Conservation (phyloP, 2,113 vertebrate genomes). For the Martes martes region DNA sequence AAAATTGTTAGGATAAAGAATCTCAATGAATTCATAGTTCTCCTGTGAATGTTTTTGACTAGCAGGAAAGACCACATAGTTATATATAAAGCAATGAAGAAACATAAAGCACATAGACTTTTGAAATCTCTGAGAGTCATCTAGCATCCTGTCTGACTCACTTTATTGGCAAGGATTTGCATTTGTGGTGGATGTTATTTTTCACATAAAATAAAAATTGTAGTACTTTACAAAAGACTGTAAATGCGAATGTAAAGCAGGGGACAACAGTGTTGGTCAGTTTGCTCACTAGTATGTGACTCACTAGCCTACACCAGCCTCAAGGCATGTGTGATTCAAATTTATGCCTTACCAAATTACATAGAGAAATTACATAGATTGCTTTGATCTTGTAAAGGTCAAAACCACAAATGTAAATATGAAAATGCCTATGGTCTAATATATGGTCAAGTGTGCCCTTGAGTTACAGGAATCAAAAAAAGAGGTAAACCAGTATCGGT, state of each 20-base stretch:
- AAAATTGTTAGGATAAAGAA: background rate
- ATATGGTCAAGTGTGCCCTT: background rate
- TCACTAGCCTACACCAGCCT: background rate
- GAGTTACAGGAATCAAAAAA: slow-evolving; percentile 1
- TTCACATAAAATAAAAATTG: slow-evolving; percentile 16
- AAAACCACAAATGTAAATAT: background rate
- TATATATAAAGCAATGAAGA: background rate
- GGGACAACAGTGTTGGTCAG: background rate
- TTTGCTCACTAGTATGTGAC: background rate
- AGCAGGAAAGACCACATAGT: background rate
- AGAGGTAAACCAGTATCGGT: background rate
- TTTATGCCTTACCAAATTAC: slow-evolving; percentile 2
- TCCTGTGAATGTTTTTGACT: background rate
- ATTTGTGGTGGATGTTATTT: background rate
- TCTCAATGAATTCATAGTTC: background rate
- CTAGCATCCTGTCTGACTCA: background rate
- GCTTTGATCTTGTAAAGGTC: slow-evolving; percentile 23
- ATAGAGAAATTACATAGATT: background rate
- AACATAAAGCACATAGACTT: background rate
- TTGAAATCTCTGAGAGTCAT: background rate
- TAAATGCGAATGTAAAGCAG: background rate
- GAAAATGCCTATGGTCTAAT: background rate
- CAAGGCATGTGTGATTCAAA: slow-evolving; percentile 21
- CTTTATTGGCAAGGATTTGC: background rate
- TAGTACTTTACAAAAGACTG: slow-evolving; percentile 5